Evolutionary conservation across 2,888 invertebrate genomes (phyloP).

Genomic region (Punctoribates punctum): DNA sequence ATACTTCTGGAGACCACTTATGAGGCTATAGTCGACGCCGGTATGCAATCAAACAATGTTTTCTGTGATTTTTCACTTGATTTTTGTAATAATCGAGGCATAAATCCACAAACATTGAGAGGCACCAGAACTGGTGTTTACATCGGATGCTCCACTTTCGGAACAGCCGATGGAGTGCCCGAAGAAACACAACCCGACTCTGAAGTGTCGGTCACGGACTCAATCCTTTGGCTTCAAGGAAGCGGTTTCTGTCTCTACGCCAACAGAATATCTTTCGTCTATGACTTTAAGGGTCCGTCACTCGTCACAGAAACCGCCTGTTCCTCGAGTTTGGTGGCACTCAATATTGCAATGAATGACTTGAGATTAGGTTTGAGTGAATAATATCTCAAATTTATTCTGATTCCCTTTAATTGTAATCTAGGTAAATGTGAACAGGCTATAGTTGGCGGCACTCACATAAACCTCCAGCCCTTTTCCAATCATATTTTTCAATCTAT

Average conservation of each 20-base stretch:
- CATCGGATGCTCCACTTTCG: conserved; percentile 85
- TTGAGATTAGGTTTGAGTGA: conserved; percentile 57
- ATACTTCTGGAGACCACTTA: conserved; percentile 67
- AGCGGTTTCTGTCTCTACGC: conserved; percentile 84
- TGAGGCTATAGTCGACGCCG: background rate
- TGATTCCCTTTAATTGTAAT: too few relatives aligned
- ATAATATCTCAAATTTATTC: too few relatives aligned
- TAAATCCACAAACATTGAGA: conserved; percentile 75
- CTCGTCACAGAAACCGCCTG: conserved; percentile 96
- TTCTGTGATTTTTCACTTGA: background rate
- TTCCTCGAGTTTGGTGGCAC: conserved; percentile 85
- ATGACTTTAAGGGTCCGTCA: conserved; percentile 67
- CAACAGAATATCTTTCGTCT: background rate
- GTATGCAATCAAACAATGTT: background rate
- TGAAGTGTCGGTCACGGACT: conserved; percentile 85
- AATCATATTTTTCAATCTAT: conserved; percentile 78
- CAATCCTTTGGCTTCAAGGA: conserved; percentile 84
- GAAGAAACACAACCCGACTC: conserved; percentile 69
- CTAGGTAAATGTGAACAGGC: conserved; percentile 73
- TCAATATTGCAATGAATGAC: conserved; percentile 76
- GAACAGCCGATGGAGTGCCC: conserved; percentile 86
- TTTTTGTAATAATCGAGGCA: conserved; percentile 52
- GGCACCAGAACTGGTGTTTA: conserved; percentile 91
- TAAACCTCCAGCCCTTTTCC: conserved; percentile 57
- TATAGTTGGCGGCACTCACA: conserved; percentile 60